Percentiles rank a stretch among this genome's conserved stretches.
Evolutionary conservation across 2,797 vertebrate species (phyloP).

Genomic region (Bufotes viridis): DNA sequence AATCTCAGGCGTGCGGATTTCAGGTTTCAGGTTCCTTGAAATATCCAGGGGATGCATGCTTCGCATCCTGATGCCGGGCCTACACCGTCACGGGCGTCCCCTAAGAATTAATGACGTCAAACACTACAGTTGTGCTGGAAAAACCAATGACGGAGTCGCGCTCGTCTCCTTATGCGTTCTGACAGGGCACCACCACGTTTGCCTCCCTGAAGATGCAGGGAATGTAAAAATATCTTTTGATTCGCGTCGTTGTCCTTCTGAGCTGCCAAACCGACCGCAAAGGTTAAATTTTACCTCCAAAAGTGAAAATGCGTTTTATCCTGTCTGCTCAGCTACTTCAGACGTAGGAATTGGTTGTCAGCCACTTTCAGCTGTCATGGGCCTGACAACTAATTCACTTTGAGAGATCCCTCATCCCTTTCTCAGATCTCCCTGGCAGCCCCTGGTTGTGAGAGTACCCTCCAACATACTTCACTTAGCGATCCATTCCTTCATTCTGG

Average conservation of each 20-base stretch:
- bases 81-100: not conserved
- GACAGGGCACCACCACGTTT: not conserved
- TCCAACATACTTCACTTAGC: too few species aligned
- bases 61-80: not conserved
- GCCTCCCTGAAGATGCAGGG: not conserved
- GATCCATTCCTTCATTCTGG: too few species aligned
- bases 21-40: not conserved
- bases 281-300: not conserved
- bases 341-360: not conserved
- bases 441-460: too few species aligned
- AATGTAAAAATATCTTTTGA: not conserved
- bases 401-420: not conserved
- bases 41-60: not conserved
- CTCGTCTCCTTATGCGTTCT: slow-evolving; percentile 8
- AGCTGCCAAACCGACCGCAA: not conserved
- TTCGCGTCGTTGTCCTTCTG: not conserved
- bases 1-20: not conserved
- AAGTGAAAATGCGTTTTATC: not conserved
- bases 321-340: not conserved
- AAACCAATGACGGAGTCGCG: not conserved
- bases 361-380: not conserved
- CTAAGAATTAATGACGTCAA: slow-evolving; percentile 7
- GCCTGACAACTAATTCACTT: not conserved
- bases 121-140: not conserved
- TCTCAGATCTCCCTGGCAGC: not conserved